A percentile compares a stretch with the other conserved stretches of the same genome.
Evolutionary conservation across 2,113 vertebrate species (phyloP).

Genomic region (Pseudopodoces humilis): DNA sequence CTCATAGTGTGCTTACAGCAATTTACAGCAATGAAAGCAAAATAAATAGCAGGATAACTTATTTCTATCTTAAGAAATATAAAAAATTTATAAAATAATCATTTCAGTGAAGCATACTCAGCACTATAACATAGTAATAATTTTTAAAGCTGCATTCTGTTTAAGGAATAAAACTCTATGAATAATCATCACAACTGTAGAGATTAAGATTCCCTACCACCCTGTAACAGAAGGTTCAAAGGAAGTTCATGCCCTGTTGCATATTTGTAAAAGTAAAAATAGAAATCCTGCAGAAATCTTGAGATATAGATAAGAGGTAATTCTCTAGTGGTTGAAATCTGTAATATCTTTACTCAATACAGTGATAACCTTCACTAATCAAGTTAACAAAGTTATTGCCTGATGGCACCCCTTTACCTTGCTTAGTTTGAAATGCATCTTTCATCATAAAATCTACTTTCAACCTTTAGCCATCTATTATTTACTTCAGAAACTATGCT

Average conservation of each 20-base stretch:
- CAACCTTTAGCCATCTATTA: not conserved
- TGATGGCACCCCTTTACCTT: not conserved
- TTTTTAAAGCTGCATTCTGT: not conserved
- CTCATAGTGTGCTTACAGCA: not conserved
- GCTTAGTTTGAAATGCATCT: not conserved
- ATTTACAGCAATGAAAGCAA: not conserved
- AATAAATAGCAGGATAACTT: not conserved
- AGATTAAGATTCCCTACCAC: not conserved
- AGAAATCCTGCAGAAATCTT: not conserved
- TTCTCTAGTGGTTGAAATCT: not conserved
- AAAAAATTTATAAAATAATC: not conserved
- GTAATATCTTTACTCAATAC: not conserved
- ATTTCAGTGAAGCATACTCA: not conserved
- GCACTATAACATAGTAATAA: not conserved
- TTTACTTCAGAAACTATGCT: not conserved
- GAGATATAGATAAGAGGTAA: not conserved
- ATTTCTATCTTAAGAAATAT: not conserved
- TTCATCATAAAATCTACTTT: not conserved
- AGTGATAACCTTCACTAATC: not conserved
- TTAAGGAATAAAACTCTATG: not conserved
- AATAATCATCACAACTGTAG: not conserved
- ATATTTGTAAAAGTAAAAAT: not conserved
- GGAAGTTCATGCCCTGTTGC: not conserved
- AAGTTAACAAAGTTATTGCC: not conserved
- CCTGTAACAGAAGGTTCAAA: not conserved